Percentiles rank a stretch among this genome's conserved stretches.
phyloP scores from a whole-genome alignment of 2,888 invertebrate species.

The Drosophila parthenogenetica region DNA sequence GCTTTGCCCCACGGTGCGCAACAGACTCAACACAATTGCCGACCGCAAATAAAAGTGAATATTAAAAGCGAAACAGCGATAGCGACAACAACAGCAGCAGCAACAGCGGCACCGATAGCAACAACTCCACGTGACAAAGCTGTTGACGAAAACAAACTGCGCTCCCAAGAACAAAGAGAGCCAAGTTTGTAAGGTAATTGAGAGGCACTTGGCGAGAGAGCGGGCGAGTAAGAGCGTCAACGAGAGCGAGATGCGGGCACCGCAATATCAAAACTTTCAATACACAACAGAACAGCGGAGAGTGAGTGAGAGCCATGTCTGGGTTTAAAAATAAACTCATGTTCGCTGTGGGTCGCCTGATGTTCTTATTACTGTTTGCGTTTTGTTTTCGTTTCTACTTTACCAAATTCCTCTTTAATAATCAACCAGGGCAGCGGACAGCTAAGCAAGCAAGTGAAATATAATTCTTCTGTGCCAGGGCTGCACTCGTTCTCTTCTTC shows the following conservation, averaged over 20 bases:
- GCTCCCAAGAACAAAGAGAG: conserved; percentile 28
- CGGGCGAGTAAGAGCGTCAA: conserved; percentile 21
- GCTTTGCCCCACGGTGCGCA: conserved; percentile 47
- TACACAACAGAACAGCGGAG: conserved; percentile 4
- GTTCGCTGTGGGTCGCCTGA: conserved; percentile 47
- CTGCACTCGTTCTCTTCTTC: conserved; percentile 10
- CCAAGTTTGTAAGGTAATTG: too few species aligned
- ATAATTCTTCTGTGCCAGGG: conserved; percentile 33
- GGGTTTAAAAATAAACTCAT: conserved; percentile 56
- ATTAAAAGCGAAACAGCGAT: conserved; percentile 66
- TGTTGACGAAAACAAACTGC: conserved; percentile 60
- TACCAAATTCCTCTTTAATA: conserved; percentile 43
- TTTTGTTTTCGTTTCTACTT: conserved; percentile 60
- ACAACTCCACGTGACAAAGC: conserved; percentile 68
- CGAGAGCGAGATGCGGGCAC: conserved; percentile 21
- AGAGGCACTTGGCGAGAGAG: too few species aligned
- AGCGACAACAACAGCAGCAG: conserved; percentile 25
- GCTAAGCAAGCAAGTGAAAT: conserved; percentile 12
- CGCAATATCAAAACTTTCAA: conserved; percentile 43
- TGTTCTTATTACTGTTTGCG: conserved; percentile 50
- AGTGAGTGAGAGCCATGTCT: conserved; percentile 34
- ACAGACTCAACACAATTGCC: conserved; percentile 30
- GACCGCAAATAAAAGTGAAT: conserved; percentile 73
- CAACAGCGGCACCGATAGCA: conserved; percentile 20
- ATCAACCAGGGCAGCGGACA: conserved; percentile 45